Evolutionary conservation across 2,888 invertebrate species (phyloP).

Genomic region (Drosophila prostipennis): DNA sequence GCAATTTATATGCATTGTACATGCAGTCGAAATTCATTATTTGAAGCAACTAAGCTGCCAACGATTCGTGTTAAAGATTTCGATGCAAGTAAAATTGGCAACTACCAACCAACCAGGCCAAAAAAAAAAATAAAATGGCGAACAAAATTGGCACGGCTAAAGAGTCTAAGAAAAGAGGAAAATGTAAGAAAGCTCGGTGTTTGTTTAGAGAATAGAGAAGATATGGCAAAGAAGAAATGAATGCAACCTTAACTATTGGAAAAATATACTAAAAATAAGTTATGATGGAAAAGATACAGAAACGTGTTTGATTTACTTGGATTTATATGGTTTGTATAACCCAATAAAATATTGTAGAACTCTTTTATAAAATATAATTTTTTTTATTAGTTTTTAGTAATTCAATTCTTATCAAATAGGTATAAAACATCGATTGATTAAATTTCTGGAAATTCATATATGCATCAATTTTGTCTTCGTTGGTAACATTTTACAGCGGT

Average conservation of each 20-base stretch:
- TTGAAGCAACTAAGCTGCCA: slow-evolving; percentile 39
- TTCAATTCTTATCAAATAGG: slow-evolving; percentile 30
- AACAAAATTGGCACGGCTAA: slow-evolving; percentile 50
- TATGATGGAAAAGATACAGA: slow-evolving; percentile 56
- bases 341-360: background rate
- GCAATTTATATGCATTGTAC: slow-evolving; percentile 66
- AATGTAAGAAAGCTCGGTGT: slow-evolving; percentile 51
- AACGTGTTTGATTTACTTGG: slow-evolving; percentile 52
- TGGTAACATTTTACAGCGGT: slow-evolving; percentile 66
- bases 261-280: slow-evolving; percentile 73
- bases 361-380: slow-evolving; percentile 17
- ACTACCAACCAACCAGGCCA: slow-evolving; percentile 16
- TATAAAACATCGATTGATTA: slow-evolving; percentile 63
- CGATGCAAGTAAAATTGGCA: slow-evolving; percentile 54
- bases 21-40: slow-evolving; percentile 43
- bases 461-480: slow-evolving; percentile 48
- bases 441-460: slow-evolving; percentile 33
- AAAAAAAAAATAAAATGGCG: slow-evolving; percentile 6
- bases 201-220: slow-evolving; percentile 37
- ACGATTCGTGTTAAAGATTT: slow-evolving; percentile 50
- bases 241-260: slow-evolving; percentile 72
- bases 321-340: background rate
- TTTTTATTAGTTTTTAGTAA: slow-evolving; percentile 31
- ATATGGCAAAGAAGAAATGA: slow-evolving; percentile 45
- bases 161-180: slow-evolving; percentile 62